phyloP scores from a whole-genome alignment of 35 echinoderm and acorn worm species.

The Stichopus chloronotus region DNA sequence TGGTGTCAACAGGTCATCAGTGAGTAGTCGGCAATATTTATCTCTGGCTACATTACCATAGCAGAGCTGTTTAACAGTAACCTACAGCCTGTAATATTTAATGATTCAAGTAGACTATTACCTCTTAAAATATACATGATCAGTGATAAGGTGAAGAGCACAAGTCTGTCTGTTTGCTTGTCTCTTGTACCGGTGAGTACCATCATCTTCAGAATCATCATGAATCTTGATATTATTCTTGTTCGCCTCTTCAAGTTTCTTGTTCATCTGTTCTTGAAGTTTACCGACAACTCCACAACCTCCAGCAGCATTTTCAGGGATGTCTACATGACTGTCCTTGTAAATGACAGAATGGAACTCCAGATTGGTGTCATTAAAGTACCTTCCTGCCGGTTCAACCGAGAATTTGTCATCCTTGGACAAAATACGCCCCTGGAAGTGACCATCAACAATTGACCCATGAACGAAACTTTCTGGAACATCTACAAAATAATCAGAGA shows the following conservation, averaged over 20 bases:
- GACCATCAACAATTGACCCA: slow-evolving; percentile 80
- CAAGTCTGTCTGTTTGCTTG: slow-evolving; percentile 67
- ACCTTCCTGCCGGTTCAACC: slow-evolving; percentile 65
- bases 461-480: slow-evolving; percentile 72
- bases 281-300: slow-evolving; percentile 71
- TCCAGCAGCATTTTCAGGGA: slow-evolving; percentile 16
- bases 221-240: not conserved
- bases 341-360: slow-evolving; percentile 95
- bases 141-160: slow-evolving; percentile 73
- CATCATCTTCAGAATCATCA: not conserved
- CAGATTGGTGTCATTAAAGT: slow-evolving; percentile 50
- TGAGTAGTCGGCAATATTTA: too few relatives aligned
- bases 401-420: slow-evolving; percentile 51
- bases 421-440: slow-evolving; percentile 74
- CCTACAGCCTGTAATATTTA: not conserved
- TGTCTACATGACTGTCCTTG: slow-evolving; percentile 74
- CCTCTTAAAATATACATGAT: slow-evolving; percentile 72
- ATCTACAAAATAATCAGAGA: slow-evolving; percentile 51
- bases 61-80: not conserved
- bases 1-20: too few relatives aligned
- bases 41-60: not conserved
- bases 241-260: slow-evolving; percentile 48
- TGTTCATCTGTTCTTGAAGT: slow-evolving; percentile 79
- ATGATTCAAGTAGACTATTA: not conserved
- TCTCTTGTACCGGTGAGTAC: slow-evolving; percentile 39